Percentiles rank a stretch among this genome's conserved stretches.
Conservation (phyloP, 1,140 invertebrate species). For the Bemisia tabaci region DNA sequence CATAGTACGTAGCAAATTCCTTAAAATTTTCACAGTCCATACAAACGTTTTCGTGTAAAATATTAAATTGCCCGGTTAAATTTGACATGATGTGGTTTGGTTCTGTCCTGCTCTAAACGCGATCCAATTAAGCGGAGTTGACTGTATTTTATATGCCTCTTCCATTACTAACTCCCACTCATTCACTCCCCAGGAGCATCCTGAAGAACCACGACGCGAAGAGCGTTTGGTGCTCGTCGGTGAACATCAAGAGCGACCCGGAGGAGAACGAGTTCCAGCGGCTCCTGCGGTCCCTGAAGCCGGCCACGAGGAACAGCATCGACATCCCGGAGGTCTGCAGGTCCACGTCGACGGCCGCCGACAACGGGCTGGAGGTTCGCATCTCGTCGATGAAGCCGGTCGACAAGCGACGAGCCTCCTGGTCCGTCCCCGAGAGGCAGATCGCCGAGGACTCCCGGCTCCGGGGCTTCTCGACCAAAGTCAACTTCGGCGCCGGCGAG, state of each 20-base stretch:
- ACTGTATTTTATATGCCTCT: too few species aligned
- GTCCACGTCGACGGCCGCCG: constrained; percentile 17
- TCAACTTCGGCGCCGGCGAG: constrained; percentile 36
- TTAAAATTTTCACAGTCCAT: too few species aligned
- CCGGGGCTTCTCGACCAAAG: constrained; percentile 39
- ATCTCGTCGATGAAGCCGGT: constrained; percentile 18
- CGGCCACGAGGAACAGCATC: constrained; percentile 13
- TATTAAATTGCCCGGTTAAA: too few species aligned
- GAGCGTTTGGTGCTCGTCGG: constrained; percentile 30
- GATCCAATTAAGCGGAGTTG: too few species aligned
- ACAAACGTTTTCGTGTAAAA: too few species aligned
- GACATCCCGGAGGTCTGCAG: not conserved
- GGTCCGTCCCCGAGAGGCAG: constrained; percentile 36
- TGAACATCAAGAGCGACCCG: constrained; percentile 27
- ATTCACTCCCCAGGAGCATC: too few species aligned
- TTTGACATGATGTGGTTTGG: too few species aligned
- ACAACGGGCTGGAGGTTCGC: constrained; percentile 20
- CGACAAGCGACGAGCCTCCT: constrained; percentile 26
- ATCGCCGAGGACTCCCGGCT: constrained; percentile 27
- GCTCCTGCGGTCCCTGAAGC: constrained; percentile 27
- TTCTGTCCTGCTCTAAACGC: too few species aligned
- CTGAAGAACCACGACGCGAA: constrained; percentile 7
- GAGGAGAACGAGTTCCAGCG: constrained; percentile 30
- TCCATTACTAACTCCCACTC: too few species aligned
- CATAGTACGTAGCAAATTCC: too few species aligned